These are phyloP conservation scores for Chelidonichthys spinosus DNA, from an alignment of 2,797 vertebrate species.

Conservation along the genomic window DNA sequence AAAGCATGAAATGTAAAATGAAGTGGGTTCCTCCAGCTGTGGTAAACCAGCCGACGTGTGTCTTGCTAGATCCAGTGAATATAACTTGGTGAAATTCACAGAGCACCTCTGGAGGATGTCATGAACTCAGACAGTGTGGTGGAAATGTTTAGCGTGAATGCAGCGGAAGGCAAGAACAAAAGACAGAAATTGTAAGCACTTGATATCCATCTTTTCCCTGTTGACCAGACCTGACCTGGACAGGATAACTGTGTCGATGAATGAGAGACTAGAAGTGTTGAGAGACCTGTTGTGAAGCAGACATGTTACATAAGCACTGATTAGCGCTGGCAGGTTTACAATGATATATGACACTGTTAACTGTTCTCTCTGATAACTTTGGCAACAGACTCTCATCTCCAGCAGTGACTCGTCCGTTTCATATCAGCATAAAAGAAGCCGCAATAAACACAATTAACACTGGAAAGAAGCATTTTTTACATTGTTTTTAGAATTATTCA, in stretches of 20 bases:
- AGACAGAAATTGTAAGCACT: slow-evolving; percentile 5
- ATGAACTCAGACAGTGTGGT: too few relatives aligned
- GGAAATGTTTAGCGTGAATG: too few relatives aligned
- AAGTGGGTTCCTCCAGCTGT: background rate
- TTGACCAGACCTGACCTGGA: slow-evolving; percentile 16
- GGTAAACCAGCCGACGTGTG: too few relatives aligned
- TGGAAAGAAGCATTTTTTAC: slow-evolving; percentile 13
- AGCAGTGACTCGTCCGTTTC: slow-evolving; percentile 2
- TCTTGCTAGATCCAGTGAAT: too few relatives aligned
- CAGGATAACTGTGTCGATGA: background rate
- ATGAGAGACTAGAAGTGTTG: background rate
- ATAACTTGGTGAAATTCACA: too few relatives aligned
- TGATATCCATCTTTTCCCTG: slow-evolving; percentile 8
- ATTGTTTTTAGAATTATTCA: slow-evolving; percentile 10
- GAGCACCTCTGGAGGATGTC: too few relatives aligned
- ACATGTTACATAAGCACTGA: slow-evolving; percentile 43
- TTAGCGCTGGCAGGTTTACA: slow-evolving; percentile 40
- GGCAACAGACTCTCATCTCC: slow-evolving; percentile 24
- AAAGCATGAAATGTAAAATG: slow-evolving; percentile 14
- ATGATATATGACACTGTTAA: slow-evolving; percentile 38
- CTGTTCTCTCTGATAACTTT: slow-evolving; percentile 39
- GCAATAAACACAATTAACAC: slow-evolving; percentile 25
- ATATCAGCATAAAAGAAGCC: slow-evolving; percentile 25
- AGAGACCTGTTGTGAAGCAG: slow-evolving; percentile 14
- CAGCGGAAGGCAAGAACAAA: slow-evolving; percentile 13